Evolutionary conservation across 2,113 vertebrate genomes (phyloP).

Genomic region (Speoplatyrhinus poulsoni): DNA sequence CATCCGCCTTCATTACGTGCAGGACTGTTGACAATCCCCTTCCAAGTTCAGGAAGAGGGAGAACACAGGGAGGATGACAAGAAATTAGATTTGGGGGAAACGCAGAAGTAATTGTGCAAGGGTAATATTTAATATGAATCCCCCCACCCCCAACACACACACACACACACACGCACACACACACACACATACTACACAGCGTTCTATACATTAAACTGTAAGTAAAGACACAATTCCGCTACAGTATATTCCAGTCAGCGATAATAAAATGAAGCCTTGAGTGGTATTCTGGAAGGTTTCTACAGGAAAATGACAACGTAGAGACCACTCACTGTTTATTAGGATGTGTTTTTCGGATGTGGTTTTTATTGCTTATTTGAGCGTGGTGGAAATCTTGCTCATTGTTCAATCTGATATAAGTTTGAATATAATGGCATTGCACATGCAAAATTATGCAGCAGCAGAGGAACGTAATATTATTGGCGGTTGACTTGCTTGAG

Average conservation of each 20-base stretch:
- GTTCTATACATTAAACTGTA: slow-evolving; percentile 62
- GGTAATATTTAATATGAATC: slow-evolving; percentile 11
- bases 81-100: slow-evolving; percentile 31
- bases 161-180: not conserved
- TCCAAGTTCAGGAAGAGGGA: slow-evolving; percentile 58
- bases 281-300: slow-evolving; percentile 41
- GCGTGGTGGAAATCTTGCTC: too few species aligned
- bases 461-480: not conserved
- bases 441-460: too few species aligned
- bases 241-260: slow-evolving; percentile 53
- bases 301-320: slow-evolving; percentile 36
- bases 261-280: slow-evolving; percentile 46
- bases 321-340: slow-evolving; percentile 1
- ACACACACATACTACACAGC: slow-evolving; percentile 17
- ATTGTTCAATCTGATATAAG: too few species aligned
- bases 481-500: not conserved
- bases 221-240: slow-evolving; percentile 55
- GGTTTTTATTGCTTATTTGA: too few species aligned
- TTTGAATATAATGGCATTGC: too few species aligned
- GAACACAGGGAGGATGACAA: slow-evolving; percentile 27
- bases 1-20: slow-evolving; percentile 62
- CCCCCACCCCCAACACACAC: not conserved
- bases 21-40: slow-evolving; percentile 60
- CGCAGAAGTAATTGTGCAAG: slow-evolving; percentile 45
- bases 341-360: too few species aligned